Evolutionary conservation across 2,797 vertebrate species (phyloP), one percentile per base, ranked within the genome.

Genomic region (Artibeus jamaicensis): DNA sequence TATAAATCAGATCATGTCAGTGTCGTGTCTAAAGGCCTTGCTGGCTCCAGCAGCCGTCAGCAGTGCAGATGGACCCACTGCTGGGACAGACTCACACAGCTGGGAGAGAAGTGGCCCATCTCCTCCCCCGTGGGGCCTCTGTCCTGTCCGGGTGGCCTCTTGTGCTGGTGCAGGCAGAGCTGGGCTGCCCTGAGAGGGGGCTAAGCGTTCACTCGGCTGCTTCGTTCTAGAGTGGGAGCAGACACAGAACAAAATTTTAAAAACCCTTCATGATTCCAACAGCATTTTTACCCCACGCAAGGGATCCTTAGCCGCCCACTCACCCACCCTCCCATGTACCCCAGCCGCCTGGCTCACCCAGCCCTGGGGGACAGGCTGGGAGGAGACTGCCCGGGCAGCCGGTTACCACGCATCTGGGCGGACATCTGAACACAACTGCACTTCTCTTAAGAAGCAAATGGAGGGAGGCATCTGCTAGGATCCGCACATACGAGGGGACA

Each of bases 401-500:
- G 19, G 65, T 19, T 8, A 34, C 3, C n/a, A 9, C 19, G 65
- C 16, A 19, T 19, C 65, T 19, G 65, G 32, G 19, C 16, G 7
- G 62, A 67, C 3, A 0, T 12, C 57, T 29, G 57, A 59, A 29
- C 57, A 29, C 24, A 59, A 59, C 24, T 14, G 57, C 57, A 29
- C 26, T 14, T 59, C 57, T 59, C 26, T 2, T 1, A 4, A 26
- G 57, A 59, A 59, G 57, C 21, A 59, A 29, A 29, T 59, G 57
- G 57, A 59, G 26, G 57, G 57, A 59, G 26, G 26, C 57, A 29
- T 34, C 65, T 67, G 65, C 65, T 9, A 34, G 65, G 65, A 9
- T 22, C 24, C 19, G 16, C 42, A 70, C 0, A 1, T 12, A 6
- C 0, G 1, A 29, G 22, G 50, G 15, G 53, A 53, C 3, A 0